Percentiles rank a stretch among this genome's conserved stretches.
Conservation (phyloP, 2,888 invertebrate species). For the Iphiclides podalirius region DNA sequence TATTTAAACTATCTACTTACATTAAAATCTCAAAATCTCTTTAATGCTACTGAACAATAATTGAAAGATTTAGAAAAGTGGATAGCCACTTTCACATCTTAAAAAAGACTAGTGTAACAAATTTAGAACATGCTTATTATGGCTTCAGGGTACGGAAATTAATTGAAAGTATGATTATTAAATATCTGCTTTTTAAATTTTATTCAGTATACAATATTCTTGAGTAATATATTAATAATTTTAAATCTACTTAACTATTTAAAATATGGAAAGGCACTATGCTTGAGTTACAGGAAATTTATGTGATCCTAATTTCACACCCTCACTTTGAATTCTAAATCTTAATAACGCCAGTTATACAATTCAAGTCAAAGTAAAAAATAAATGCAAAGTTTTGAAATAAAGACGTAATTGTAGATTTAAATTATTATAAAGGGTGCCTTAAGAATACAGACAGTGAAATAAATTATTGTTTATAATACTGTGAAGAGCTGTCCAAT, state of each 20-base stretch:
- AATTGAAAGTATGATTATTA: slow-evolving; percentile 13
- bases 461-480: slow-evolving; percentile 37
- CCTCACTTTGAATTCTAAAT: slow-evolving; percentile 29
- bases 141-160: slow-evolving; percentile 11
- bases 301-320: slow-evolving; percentile 27
- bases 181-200: slow-evolving; percentile 8
- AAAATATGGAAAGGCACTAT: slow-evolving; percentile 72
- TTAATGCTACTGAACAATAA: slow-evolving; percentile 44
- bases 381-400: not conserved
- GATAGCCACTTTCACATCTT: slow-evolving; percentile 26
- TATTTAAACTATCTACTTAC: slow-evolving; percentile 59
- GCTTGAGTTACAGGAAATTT: slow-evolving; percentile 53
- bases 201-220: slow-evolving; percentile 28
- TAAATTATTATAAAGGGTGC: slow-evolving; percentile 2
- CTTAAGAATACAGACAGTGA: not conserved
- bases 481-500: slow-evolving; percentile 36
- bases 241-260: slow-evolving; percentile 49
- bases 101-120: slow-evolving; percentile 33
- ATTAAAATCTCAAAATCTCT: slow-evolving; percentile 47
- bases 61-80: slow-evolving; percentile 36
- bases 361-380: not conserved
- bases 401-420: not conserved
- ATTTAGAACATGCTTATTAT: slow-evolving; percentile 46
- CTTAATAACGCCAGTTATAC: slow-evolving; percentile 20
- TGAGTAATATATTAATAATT: slow-evolving; percentile 28